Evolutionary conservation across 1,140 invertebrate species (phyloP).

Genomic region (Pollicipes pollicipes): DNA sequence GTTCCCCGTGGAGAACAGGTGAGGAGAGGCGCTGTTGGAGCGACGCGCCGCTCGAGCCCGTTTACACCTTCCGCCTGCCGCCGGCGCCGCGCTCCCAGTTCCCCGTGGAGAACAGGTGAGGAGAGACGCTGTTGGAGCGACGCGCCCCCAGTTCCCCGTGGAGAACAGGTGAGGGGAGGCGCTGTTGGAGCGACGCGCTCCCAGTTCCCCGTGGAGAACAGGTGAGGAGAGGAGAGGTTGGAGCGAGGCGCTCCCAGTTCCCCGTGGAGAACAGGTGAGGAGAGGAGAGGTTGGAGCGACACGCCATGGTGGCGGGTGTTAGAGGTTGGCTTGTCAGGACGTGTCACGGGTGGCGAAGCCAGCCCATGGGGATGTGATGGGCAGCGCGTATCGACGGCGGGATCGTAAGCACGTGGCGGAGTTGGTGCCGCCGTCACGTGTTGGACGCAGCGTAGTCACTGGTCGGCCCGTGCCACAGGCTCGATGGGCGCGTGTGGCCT

Average conservation of each 20-base stretch:
- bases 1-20: slow-evolving; percentile 75
- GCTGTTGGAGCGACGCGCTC: slow-evolving; percentile 34
- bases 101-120: slow-evolving; percentile 62
- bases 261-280: slow-evolving; percentile 62
- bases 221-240: slow-evolving; percentile 29
- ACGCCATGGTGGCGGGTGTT: too few species aligned
- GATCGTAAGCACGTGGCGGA: too few species aligned
- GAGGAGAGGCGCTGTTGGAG: slow-evolving; percentile 17
- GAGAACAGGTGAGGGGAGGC: slow-evolving; percentile 48
- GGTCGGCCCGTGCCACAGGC: too few species aligned
- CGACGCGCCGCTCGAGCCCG: slow-evolving; percentile 59
- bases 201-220: slow-evolving; percentile 70
- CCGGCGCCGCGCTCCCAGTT: slow-evolving; percentile 43
- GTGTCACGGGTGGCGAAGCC: too few species aligned
- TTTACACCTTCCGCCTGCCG: slow-evolving; percentile 54
- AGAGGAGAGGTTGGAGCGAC: slow-evolving; percentile 21
- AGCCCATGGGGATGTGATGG: too few species aligned
- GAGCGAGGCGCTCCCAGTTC: slow-evolving; percentile 45
- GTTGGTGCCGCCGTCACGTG: too few species aligned
- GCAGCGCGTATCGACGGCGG: too few species aligned
- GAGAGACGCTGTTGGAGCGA: slow-evolving; percentile 22
- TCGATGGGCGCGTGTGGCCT: too few species aligned
- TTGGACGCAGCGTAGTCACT: too few species aligned
- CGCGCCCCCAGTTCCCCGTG: slow-evolving; percentile 52
- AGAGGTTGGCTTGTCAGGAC: too few species aligned